Evolutionary conservation across 2,888 invertebrate genomes (phyloP).

Genomic region (Pegoplata infirma): DNA sequence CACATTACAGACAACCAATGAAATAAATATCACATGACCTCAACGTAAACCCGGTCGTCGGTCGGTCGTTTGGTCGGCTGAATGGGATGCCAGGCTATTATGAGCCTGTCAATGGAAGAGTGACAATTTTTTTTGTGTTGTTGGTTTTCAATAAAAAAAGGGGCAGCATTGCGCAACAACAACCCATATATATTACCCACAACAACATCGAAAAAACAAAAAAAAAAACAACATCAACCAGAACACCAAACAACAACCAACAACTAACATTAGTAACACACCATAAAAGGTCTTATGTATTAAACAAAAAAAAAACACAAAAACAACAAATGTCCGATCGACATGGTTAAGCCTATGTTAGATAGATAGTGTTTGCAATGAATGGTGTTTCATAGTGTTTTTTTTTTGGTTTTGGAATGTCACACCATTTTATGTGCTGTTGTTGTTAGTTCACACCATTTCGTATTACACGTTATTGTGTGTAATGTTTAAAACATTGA

Average conservation of each 20-base stretch:
- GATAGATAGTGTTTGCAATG: too few species aligned
- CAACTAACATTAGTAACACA: conserved; percentile 30
- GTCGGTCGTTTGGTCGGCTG: neutral
- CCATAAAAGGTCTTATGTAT: conserved; percentile 28
- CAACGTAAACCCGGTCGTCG: conserved; percentile 31
- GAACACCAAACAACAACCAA: conserved; percentile 3
- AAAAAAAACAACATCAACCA: conserved; percentile 8
- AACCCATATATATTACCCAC: conserved; percentile 23
- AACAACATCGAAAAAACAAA: neutral
- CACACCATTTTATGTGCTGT: conserved; percentile 42
- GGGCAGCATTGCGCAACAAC: conserved; percentile 7
- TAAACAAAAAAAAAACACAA: conserved; percentile 5
- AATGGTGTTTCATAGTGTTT: conserved; percentile 8
- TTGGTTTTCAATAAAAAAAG: neutral
- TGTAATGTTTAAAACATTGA: conserved; percentile 39
- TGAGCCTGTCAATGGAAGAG: conserved; percentile 44
- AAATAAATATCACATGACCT: conserved; percentile 61
- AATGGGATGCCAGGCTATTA: conserved; percentile 31
- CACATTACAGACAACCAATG: conserved; percentile 57
- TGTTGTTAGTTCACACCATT: conserved; percentile 53
- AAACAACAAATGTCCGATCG: conserved; percentile 32
- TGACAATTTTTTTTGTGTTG: conserved; percentile 12
- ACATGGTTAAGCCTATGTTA: conserved; percentile 44
- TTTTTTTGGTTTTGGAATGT: conserved; percentile 20
- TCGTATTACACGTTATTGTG: conserved; percentile 20